Percentiles rank a stretch among this genome's conserved stretches.
Evolutionary conservation across 2,797 vertebrate species (phyloP).

Genomic region (Labeo calbasu): DNA sequence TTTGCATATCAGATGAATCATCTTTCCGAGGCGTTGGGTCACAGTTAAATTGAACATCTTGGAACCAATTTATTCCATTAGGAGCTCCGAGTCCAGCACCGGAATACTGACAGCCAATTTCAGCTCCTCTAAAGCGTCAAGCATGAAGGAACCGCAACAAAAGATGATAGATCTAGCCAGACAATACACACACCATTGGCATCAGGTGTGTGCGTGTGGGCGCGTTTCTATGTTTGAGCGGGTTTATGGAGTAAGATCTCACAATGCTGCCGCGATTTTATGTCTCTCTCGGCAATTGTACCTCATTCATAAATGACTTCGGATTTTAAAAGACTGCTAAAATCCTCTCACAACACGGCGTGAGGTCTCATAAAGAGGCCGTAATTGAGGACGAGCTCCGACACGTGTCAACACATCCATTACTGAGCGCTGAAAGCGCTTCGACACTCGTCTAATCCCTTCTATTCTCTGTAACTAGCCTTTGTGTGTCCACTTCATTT

Average conservation of each 20-base stretch:
- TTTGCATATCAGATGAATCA: conserved; percentile 40
- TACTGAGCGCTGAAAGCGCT: conserved; percentile 11
- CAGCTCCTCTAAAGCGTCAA: conserved; percentile 12
- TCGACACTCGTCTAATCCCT: neutral
- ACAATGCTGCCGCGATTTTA: neutral
- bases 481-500: conserved; percentile 23
- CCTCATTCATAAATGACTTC: neutral
- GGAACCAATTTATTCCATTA: conserved; percentile 43
- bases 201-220: neutral
- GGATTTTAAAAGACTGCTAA: neutral
- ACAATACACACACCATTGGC: conserved; percentile 18
- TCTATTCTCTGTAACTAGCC: neutral
- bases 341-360: conserved; percentile 13
- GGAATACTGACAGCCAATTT: conserved; percentile 35
- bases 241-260: neutral
- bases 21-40: conserved; percentile 33
- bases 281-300: neutral
- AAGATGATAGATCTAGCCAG: conserved; percentile 25
- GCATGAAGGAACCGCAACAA: conserved; percentile 16
- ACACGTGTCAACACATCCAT: conserved; percentile 29
- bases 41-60: conserved; percentile 43
- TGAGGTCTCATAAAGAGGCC: conserved; percentile 26
- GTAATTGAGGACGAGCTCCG: neutral
- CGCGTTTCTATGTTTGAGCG: neutral
- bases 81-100: neutral